Evolutionary conservation across 2,113 vertebrate species (phyloP).

Genomic region (Helogale parvula): DNA sequence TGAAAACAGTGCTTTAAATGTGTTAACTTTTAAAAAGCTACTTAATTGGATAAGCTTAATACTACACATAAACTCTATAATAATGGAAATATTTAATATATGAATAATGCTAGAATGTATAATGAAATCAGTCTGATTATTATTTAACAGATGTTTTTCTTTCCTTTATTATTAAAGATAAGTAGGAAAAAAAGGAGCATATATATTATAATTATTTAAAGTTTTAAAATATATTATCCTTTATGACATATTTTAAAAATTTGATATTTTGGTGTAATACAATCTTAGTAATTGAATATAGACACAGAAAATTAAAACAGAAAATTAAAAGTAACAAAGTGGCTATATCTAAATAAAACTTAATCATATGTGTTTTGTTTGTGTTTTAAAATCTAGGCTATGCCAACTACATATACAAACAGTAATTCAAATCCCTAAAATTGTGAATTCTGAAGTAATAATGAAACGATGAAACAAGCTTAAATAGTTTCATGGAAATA

Average conservation of each 20-base stretch:
- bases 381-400: not conserved
- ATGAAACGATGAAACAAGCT: not conserved
- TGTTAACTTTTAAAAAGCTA: not conserved
- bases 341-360: not conserved
- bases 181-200: not conserved
- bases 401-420: not conserved
- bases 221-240: not conserved
- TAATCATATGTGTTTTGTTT: not conserved
- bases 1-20: not conserved
- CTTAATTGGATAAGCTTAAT: not conserved
- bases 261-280: not conserved
- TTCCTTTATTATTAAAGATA: not conserved
- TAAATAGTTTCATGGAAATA: not conserved
- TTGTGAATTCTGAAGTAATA: not conserved
- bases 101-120: not conserved
- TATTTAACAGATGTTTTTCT: not conserved
- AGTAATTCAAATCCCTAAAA: not conserved
- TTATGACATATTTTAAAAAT: not conserved
- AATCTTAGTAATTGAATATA: not conserved
- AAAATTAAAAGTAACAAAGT: not conserved
- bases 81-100: not conserved
- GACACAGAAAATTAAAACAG: too few relatives aligned
- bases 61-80: not conserved
- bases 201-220: not conserved
- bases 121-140: not conserved